Conservation (phyloP, 2,113 vertebrate genomes). For the Notiomystis cincta region DNA sequence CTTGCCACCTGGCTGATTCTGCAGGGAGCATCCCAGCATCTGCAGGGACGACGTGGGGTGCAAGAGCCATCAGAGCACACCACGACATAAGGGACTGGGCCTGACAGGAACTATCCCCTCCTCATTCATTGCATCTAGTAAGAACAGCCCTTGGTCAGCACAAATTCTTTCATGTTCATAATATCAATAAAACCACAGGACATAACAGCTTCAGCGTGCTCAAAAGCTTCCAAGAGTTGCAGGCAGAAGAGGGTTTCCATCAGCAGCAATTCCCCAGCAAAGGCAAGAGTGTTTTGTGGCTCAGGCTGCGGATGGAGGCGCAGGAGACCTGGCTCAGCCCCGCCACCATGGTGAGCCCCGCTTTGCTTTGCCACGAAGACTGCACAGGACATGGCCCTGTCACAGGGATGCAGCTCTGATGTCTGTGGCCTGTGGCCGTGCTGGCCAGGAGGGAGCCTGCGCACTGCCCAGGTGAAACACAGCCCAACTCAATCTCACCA, state of each 20-base stretch:
- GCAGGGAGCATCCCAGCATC: not conserved
- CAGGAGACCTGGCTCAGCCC: not conserved
- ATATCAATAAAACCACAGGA: not conserved
- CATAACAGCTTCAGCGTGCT: not conserved
- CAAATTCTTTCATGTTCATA: not conserved
- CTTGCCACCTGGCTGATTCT: not conserved
- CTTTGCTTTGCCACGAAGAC: rapidly evolving
- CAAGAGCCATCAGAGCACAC: not conserved
- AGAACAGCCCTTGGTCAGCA: not conserved
- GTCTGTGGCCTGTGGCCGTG: rapidly evolving
- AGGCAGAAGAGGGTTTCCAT: not conserved
- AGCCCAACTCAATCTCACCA: not conserved
- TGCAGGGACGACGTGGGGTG: not conserved
- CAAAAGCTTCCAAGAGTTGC: not conserved
- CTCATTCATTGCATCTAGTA: not conserved
- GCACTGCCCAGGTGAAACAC: not conserved
- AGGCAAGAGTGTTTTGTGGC: not conserved
- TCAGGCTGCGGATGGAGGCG: rapidly evolving
- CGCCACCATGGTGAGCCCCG: rapidly evolving
- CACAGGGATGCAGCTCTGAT: rapidly evolving
- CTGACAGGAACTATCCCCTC: not conserved
- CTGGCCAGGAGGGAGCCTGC: not conserved
- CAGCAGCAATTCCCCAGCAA: not conserved
- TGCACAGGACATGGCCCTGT: not conserved
- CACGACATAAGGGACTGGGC: rapidly evolving